Percentiles rank a stretch among this genome's conserved stretches.
These are phyloP conservation scores for Clanis bilineata DNA, from an alignment of 2,888 invertebrate genomes.

Conservation along the genomic window DNA sequence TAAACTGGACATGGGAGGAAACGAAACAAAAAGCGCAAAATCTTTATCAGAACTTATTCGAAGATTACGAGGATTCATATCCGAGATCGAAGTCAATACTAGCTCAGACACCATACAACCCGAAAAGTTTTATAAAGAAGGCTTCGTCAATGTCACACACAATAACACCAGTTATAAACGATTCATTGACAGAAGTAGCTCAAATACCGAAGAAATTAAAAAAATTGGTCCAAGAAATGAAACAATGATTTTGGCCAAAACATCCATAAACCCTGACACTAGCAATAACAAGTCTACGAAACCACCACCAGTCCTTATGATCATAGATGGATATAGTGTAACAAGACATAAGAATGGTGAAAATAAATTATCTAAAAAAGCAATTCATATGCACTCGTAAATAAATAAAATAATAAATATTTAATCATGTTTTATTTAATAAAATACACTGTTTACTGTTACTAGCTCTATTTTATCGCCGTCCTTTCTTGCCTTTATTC, in stretches of 20 bases:
- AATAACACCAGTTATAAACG: slow-evolving; percentile 65
- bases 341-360: slow-evolving; percentile 70
- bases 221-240: slow-evolving; percentile 64
- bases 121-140: slow-evolving; percentile 59
- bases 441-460: slow-evolving; percentile 19
- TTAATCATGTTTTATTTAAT: slow-evolving; percentile 31
- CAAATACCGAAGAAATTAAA: slow-evolving; percentile 68
- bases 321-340: slow-evolving; percentile 73
- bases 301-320: slow-evolving; percentile 55
- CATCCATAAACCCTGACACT: slow-evolving; percentile 31
- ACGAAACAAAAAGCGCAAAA: slow-evolving; percentile 64
- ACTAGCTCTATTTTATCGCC: slow-evolving; percentile 51
- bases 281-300: slow-evolving; percentile 35
- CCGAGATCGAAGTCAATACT: slow-evolving; percentile 48
- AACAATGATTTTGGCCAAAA: slow-evolving; percentile 46
- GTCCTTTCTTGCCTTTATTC: slow-evolving; percentile 75
- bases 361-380: slow-evolving; percentile 61
- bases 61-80: slow-evolving; percentile 61
- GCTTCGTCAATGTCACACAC: slow-evolving; percentile 54
- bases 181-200: slow-evolving; percentile 66
- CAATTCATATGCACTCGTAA: slow-evolving; percentile 55
- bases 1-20: slow-evolving; percentile 60
- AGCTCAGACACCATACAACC: slow-evolving; percentile 51
- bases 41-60: slow-evolving; percentile 64
- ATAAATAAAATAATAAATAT: slow-evolving; percentile 17